Percentiles rank a stretch among this genome's conserved stretches.
Conservation (phyloP, 1,140 invertebrate genomes). For the Carposina sasakii region DNA sequence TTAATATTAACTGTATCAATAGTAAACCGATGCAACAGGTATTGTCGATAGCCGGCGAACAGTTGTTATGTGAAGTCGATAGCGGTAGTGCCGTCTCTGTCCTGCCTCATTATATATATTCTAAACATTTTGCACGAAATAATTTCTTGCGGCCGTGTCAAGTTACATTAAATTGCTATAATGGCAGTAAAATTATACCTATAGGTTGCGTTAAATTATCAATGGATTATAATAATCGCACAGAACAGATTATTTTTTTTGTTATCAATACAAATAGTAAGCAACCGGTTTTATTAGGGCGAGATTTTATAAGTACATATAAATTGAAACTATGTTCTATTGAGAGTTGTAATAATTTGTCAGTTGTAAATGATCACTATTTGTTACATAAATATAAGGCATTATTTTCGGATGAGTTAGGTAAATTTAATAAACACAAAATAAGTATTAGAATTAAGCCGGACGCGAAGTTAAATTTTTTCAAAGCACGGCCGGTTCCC, state of each 20-base stretch:
- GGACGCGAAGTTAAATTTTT: neutral
- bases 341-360: neutral
- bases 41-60: neutral
- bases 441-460: neutral
- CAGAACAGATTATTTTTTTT: neutral
- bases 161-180: neutral
- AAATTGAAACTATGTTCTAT: neutral
- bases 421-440: neutral
- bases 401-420: neutral
- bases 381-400: neutral
- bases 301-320: neutral
- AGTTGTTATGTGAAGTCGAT: neutral
- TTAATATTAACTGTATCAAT: neutral
- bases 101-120: neutral
- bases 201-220: neutral
- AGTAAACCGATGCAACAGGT: slow-evolving; percentile 1
- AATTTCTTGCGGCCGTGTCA: neutral
- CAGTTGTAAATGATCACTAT: neutral
- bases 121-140: neutral
- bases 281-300: neutral
- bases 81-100: slow-evolving; percentile 4
- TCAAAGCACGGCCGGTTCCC: neutral
- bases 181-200: neutral
- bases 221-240: neutral
- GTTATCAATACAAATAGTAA: neutral